These are phyloP conservation scores for Chrysomela aeneicollis DNA, from an alignment of 2,888 invertebrate species.

Conservation along the genomic window DNA sequence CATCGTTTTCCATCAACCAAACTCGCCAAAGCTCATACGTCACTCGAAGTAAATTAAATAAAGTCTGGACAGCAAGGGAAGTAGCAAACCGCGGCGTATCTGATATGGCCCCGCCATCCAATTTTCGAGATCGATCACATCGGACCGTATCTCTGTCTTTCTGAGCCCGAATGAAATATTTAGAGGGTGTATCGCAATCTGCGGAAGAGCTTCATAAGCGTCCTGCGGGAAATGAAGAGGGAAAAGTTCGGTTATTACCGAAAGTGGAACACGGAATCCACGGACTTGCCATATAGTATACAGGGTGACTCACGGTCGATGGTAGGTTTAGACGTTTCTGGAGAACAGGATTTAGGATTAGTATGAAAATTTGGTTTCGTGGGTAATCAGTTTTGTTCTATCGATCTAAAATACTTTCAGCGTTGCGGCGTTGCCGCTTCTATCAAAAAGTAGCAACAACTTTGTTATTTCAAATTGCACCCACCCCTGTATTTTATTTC, in stretches of 20 bases:
- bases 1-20: conserved; percentile 50
- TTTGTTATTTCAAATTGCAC: too few species aligned
- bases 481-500: too few species aligned
- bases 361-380: too few species aligned
- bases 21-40: conserved; percentile 58
- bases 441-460: too few species aligned
- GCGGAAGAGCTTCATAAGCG: conserved; percentile 57
- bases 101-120: conserved; percentile 57
- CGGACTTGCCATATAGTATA: too few species aligned
- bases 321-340: too few species aligned
- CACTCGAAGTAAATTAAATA: conserved; percentile 59
- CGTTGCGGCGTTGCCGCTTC: too few species aligned
- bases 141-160: conserved; percentile 44
- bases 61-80: conserved; percentile 49
- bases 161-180: conserved; percentile 58
- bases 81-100: conserved; percentile 48
- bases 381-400: too few species aligned
- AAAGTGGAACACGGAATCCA: conserved; percentile 10
- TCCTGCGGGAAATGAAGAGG: conserved; percentile 32
- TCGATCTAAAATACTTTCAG: too few species aligned
- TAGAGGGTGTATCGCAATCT: conserved; percentile 59
- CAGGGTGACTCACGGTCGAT: too few species aligned
- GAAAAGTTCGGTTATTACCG: conserved; percentile 29
- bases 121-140: conserved; percentile 57
- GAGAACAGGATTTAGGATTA: too few species aligned